phyloP scores from a whole-genome alignment of 2,888 invertebrate species.

The Dicyrtoma fusca region DNA sequence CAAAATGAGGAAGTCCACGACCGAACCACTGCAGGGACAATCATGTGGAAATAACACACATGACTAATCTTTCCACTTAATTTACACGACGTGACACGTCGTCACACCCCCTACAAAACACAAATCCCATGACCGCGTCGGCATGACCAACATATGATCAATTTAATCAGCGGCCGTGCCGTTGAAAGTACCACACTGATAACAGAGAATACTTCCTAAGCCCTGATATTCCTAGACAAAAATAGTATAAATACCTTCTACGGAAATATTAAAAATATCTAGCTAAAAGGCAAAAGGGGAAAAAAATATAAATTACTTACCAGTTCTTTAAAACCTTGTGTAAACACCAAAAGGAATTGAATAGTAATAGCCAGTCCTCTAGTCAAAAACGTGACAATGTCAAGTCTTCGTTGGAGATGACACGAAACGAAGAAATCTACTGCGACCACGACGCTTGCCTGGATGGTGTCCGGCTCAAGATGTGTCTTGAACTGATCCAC shows the following conservation, averaged over 20 bases:
- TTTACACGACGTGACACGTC: too few species aligned
- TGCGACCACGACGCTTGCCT: conserved; percentile 1
- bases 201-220: too few species aligned
- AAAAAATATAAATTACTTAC: too few species aligned
- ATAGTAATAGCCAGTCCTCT: not conserved
- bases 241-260: too few species aligned
- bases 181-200: too few species aligned
- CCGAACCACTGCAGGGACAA: conserved; percentile 2
- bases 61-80: conserved; percentile 23
- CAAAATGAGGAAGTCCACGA: conserved; percentile 6
- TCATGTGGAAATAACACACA: not conserved
- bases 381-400: not conserved
- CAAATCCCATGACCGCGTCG: conserved; percentile 12
- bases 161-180: too few species aligned
- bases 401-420: not conserved
- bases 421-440: not conserved
- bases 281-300: too few species aligned
- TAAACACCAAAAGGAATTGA: not conserved
- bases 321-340: not conserved
- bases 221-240: too few species aligned
- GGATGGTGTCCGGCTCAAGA: conserved; percentile 28
- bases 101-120: conserved; percentile 30
- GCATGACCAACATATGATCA: conserved; percentile 12
- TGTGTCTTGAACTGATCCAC: conserved; percentile 27
- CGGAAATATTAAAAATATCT: too few species aligned